Evolutionary conservation across 2,888 invertebrate species (phyloP), one percentile per base, ranked within the genome.

Genomic region (Ormyrus pomaceus): DNA sequence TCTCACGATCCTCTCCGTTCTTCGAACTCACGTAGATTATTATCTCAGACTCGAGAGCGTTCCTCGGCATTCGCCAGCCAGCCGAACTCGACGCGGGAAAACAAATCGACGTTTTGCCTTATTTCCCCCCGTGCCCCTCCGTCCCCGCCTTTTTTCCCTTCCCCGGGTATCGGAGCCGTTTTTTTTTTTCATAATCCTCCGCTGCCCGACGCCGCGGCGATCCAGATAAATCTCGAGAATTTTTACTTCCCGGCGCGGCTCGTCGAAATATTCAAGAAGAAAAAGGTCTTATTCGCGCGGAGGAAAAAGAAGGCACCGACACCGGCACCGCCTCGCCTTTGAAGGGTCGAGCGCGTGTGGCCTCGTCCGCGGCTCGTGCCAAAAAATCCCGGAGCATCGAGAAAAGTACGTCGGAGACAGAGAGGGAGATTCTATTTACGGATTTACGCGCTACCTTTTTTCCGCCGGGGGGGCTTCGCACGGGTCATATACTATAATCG

Each of bases 1-100:
- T 80, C 80, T 80, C 80, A 80, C 80, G 76, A 80, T 80, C 75
- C 76, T 80, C 71, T 71, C 58, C 65, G 66, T 75, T 75, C 79
- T 51, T 80, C 80, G 79, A 79, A 79, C 79, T 79, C 74, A 50
- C 74, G 64, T 65, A 79, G 74, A 79, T 79, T 79, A 79, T 79
- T 79, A 79, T 79, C 79, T 79, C 64, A 74, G 74, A 79, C 74
- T 59, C 53, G 19, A 34, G 34, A 79, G 69, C 59, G 74, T 79
- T 75, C 74, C 34, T n/a, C 74, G 70, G 74, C 58, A 69, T 53
- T 59, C 64, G 51, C 62, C 11, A 34, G 34, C 34, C 53, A 46
- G 10, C 34, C 10, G 69, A 56, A 13, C 51, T 10, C 65, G 50
- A 19, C 45, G 8, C 64, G 50, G 66, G 45, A 78, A 72, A 72